Evolutionary conservation across 2,113 vertebrate species (phyloP), one percentile per base, ranked within the genome.

Genomic region (Poecilia latipinna): DNA sequence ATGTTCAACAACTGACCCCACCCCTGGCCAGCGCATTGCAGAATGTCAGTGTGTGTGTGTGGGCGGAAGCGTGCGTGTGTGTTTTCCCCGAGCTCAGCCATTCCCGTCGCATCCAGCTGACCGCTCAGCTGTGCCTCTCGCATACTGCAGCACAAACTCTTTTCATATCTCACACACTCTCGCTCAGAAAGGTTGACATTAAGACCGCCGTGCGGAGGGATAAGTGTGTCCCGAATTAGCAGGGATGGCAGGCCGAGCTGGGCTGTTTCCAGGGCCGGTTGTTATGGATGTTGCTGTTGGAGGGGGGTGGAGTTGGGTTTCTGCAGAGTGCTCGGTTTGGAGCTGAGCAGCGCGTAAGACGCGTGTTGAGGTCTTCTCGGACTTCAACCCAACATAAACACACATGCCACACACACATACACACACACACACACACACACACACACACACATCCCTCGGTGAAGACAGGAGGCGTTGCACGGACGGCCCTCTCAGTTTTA

Each of bases 211-310:
- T 61, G 79, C 66, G 62, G 70, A 81, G 82, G 86, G 77, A 74
- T 85, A 89, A 88, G 89, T 84, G 90, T 82, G 83, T 90, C 90
- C 90, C 15, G 65, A 91, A 92, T 91, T 92, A 92, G 89, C 39
- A 70, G 80, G 82, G 86, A 86, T 82, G 80, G 82, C 82, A 75
- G 79, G 81, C 72, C 39, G 63, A 83, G 79, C 77, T 76, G 86
- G 75, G 69, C 33, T 65, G 74, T 76, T 84, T 86, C 86, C 88
- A 84, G 68, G 74, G 63, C 61, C 68, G 57, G 69, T 44, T 77
- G 75, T 83, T 70, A 65, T 70, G 68, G 54, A 68, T 90, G 83
- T 78, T 84, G 65, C 78, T 65, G 6, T 24, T 22, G 28, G 15
- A 61, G 76, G 35, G 2, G 35, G 35, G 35, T 8, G 33, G 44